Evolutionary conservation across 2,888 invertebrate species (phyloP).

Genomic region (Hydroisotoma schaefferi): DNA sequence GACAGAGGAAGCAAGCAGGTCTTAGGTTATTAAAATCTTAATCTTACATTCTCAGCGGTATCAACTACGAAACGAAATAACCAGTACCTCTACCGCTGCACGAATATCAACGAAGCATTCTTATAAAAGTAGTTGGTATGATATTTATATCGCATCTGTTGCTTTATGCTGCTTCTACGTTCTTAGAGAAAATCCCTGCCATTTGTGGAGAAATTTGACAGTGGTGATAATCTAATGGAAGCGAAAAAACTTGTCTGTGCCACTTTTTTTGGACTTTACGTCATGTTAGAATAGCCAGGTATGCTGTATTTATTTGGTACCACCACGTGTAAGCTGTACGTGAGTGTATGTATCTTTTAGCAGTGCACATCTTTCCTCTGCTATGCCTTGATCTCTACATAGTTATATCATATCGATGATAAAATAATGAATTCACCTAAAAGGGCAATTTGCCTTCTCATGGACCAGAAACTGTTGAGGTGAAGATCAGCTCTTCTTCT

Average conservation of each 20-base stretch:
- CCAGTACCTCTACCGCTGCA: too few relatives aligned
- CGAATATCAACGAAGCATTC: too few relatives aligned
- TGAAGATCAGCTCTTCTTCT: constrained; percentile 4
- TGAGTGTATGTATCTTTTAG: background rate
- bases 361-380: too few relatives aligned
- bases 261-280: constrained; percentile 49
- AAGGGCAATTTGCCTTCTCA: constrained; percentile 42
- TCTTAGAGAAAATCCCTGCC: constrained; percentile 46
- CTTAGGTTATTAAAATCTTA: too few relatives aligned
- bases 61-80: too few relatives aligned
- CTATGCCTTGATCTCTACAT: too few relatives aligned
- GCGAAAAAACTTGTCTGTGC: constrained; percentile 49
- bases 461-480: constrained; percentile 11
- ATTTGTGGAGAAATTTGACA: constrained; percentile 49
- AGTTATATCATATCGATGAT: too few relatives aligned
- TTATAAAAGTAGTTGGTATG: too few relatives aligned
- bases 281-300: constrained; percentile 32
- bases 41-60: too few relatives aligned
- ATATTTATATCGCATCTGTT: constrained; percentile 36
- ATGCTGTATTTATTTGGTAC: background rate
- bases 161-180: too few relatives aligned
- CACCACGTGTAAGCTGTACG: constrained; percentile 8
- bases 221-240: constrained; percentile 49
- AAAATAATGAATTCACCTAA: constrained; percentile 45
- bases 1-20: too few relatives aligned